These are phyloP conservation scores for Sarcophilus harrisii DNA, from an alignment of 2,797 vertebrate genomes.

Conservation along the genomic window DNA sequence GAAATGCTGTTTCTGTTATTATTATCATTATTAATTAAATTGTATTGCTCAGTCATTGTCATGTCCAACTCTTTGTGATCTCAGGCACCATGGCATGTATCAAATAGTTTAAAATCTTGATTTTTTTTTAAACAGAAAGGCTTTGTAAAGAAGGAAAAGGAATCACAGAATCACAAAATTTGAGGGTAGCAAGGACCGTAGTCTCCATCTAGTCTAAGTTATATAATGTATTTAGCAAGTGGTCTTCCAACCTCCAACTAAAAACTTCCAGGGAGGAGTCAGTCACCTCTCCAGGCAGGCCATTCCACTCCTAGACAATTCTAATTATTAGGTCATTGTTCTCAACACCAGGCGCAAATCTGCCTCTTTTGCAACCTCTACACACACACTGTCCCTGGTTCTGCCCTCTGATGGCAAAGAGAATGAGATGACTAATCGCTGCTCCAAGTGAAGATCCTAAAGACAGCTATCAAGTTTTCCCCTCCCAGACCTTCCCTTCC, in stretches of 20 bases:
- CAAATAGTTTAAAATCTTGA: neutral
- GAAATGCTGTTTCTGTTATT: neutral
- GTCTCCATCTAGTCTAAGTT: neutral
- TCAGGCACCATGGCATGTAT: neutral
- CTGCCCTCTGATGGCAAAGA: neutral
- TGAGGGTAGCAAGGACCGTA: neutral
- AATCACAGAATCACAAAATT: neutral
- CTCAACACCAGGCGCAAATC: neutral
- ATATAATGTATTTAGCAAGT: neutral
- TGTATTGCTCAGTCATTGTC: neutral
- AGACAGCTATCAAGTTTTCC: neutral
- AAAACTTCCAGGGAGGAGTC: neutral
- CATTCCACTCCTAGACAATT: neutral
- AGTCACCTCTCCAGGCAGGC: neutral
- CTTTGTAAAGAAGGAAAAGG: neutral
- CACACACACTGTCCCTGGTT: neutral
- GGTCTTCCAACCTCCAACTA: neutral
- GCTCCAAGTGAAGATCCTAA: neutral
- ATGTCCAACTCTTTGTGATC: neutral
- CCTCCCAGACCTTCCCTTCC: neutral
- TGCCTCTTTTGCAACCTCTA: neutral
- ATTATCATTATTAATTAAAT: neutral
- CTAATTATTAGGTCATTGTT: neutral
- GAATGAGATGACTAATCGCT: neutral
- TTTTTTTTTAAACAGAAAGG: neutral